Base-by-base conservation (phyloP, 2,888 invertebrate genomes). In the Callosobruchus maculatus region DNA sequence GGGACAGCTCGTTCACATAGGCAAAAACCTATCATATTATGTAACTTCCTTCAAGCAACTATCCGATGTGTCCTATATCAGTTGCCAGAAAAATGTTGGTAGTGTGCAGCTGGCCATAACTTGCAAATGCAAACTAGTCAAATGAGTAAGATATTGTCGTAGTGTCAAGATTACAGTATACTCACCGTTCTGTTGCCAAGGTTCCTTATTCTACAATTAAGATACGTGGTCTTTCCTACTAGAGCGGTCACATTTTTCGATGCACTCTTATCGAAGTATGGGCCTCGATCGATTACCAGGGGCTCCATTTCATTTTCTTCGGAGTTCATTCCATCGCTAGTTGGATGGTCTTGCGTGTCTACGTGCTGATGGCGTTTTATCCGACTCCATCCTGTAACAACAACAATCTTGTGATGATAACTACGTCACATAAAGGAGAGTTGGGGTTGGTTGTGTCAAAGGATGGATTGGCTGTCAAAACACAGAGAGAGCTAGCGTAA, bases 141-240 rank as follows among this genome's bases (percentile, higher is more conserved):
- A n/a, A n/a, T n/a, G n/a, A n/a, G n/a, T n/a, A n/a, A n/a, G n/a
- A n/a, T n/a, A n/a, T n/a, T 30, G 30, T 30, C 30, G 3, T 30
- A 30, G 9, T 30, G 30, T 30, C n/a, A n/a, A n/a, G n/a, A 30
- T 3, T 30, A 30, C 9, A 3, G 13, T 49, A 49, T 71, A 82
- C 91, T 89, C 82, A 94, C 94, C 88, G 94, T 94, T 86, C 93
- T 90, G 82, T 94, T 93, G 68, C 93, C 94, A 77, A 94, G 89
- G 84, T 93, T 93, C 81, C 92, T 91, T 21, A 94, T 93, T 77
- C 93, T 89, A 88, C 94, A 94, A 85, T 91, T 93, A 76, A 94
- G 88, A 82, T 92, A 91, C 1, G 94, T 93, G 2, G 93, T 93
- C 86, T 93, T 93, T 31, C 93, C 94, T 18, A 94, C 94, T 20